Evolutionary conservation across 2,888 invertebrate species (phyloP).

Genomic region (Macrophya alboannulata): DNA sequence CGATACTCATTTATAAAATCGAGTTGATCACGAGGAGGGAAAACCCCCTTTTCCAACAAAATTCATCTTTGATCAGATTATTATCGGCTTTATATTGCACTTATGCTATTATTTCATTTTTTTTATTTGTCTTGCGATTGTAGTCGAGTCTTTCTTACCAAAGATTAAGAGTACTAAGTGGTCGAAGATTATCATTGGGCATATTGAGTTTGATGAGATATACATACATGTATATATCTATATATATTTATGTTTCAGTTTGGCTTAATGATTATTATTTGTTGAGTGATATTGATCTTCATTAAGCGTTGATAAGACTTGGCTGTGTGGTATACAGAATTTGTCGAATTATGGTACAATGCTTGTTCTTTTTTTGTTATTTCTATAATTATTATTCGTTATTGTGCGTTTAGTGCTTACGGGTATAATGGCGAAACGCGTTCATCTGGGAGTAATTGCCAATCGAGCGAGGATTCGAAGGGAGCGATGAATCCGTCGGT

Average conservation of each 20-base stretch:
- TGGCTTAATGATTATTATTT: background rate
- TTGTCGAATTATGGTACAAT: background rate
- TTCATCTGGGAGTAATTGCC: slow-evolving; percentile 49
- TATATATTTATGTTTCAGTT: background rate
- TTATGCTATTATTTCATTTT: background rate
- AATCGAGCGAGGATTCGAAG: slow-evolving; percentile 34
- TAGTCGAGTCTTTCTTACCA: background rate
- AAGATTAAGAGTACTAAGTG: slow-evolving; percentile 16
- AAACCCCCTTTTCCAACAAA: background rate
- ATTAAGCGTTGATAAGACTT: background rate
- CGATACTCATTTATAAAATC: background rate
- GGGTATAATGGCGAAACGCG: slow-evolving; percentile 1
- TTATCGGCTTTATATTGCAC: background rate
- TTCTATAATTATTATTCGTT: background rate
- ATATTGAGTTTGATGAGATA: background rate
- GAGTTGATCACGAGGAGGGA: background rate
- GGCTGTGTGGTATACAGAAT: background rate
- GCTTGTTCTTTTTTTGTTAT: background rate
- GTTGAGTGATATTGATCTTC: slow-evolving; percentile 17
- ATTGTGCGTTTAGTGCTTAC: slow-evolving; percentile 5
- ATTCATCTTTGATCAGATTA: background rate
- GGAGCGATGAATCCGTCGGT: slow-evolving; percentile 46
- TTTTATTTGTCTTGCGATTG: background rate
- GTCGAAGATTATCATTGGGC: slow-evolving; percentile 18
- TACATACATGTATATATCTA: too few relatives aligned